A percentile compares a stretch with the other conserved stretches of the same genome.
Evolutionary conservation across 2,113 vertebrate genomes (phyloP).

Genomic region (Oryzias curvinotus): DNA sequence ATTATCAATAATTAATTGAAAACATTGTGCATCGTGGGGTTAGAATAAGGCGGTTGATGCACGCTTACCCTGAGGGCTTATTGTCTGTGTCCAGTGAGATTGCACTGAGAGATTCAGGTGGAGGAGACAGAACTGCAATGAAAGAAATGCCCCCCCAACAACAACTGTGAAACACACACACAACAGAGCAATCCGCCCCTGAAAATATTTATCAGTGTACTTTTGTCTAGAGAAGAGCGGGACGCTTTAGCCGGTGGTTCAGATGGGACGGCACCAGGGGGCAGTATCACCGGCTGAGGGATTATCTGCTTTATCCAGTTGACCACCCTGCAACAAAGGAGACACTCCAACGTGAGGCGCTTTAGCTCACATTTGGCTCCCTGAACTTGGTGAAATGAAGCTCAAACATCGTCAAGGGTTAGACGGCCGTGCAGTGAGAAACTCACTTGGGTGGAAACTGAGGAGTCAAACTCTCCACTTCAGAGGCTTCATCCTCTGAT

Average conservation of each 20-base stretch:
- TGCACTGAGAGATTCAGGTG: constrained; percentile 75
- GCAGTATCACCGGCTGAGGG: constrained; percentile 65
- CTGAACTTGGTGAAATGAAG: not conserved
- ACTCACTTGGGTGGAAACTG: constrained; percentile 68
- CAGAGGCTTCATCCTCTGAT: constrained; percentile 64
- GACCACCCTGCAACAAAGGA: constrained; percentile 59
- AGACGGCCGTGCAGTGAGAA: not conserved
- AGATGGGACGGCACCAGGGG: constrained; percentile 41
- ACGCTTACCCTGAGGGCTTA: constrained; percentile 41
- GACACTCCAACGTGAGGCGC: not conserved
- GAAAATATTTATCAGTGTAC: constrained; percentile 27
- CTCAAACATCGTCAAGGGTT: not conserved
- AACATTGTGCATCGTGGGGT: no score
- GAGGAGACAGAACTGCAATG: constrained; percentile 69
- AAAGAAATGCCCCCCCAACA: not conserved
- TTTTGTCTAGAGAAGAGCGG: constrained; percentile 69
- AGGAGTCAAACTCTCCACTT: constrained; percentile 9
- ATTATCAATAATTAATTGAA: no score
- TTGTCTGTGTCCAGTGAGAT: constrained; percentile 68
- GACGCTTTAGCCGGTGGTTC: constrained; percentile 39
- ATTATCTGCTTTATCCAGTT: constrained; percentile 77
- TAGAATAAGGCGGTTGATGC: not conserved
- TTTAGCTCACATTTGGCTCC: no score
- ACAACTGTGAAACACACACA: not conserved
- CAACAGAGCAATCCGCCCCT: not conserved